These are phyloP conservation scores for Melanotaenia parkinsoni DNA, from an alignment of 2,797 vertebrate genomes.

Conservation along the genomic window DNA sequence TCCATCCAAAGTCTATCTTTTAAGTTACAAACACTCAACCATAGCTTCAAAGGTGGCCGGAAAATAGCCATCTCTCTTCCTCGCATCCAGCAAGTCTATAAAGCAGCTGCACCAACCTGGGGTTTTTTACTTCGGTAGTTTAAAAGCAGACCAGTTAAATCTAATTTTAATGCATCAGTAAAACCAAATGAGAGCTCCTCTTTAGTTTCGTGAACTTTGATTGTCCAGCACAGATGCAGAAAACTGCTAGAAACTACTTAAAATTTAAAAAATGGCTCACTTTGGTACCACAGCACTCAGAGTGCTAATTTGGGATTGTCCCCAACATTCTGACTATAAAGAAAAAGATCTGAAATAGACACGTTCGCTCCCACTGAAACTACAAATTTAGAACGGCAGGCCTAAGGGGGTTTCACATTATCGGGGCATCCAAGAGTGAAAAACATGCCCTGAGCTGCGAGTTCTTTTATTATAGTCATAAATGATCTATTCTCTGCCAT, in stretches of 20 bases:
- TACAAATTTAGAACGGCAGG: slow-evolving; percentile 43
- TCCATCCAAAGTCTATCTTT: slow-evolving; percentile 31
- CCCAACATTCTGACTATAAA: slow-evolving; percentile 37
- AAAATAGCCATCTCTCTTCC: slow-evolving; percentile 7
- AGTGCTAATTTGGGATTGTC: slow-evolving; percentile 52
- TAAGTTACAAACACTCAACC: slow-evolving; percentile 19
- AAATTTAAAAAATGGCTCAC: slow-evolving; percentile 42
- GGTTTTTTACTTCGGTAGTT: not conserved
- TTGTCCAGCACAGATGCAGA: slow-evolving; percentile 14
- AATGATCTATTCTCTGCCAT: slow-evolving; percentile 71
- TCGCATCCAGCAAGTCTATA: not conserved
- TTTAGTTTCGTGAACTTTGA: slow-evolving; percentile 34
- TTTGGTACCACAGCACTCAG: slow-evolving; percentile 17
- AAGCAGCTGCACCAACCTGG: not conserved
- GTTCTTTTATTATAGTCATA: slow-evolving; percentile 55
- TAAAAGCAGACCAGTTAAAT: not conserved
- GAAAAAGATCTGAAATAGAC: slow-evolving; percentile 20
- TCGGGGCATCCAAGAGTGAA: slow-evolving; percentile 33
- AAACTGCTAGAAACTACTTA: slow-evolving; percentile 33
- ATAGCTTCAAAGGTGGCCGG: slow-evolving; percentile 14
- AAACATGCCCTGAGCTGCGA: slow-evolving; percentile 47
- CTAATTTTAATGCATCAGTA: slow-evolving; percentile 8
- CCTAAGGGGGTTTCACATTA: slow-evolving; percentile 49
- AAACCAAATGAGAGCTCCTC: slow-evolving; percentile 28
- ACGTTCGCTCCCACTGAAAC: slow-evolving; percentile 34